Evolutionary conservation across 2,888 invertebrate genomes (phyloP), one percentile per base, ranked within the genome.

Genomic region (Vandiemenella viatica): DNA sequence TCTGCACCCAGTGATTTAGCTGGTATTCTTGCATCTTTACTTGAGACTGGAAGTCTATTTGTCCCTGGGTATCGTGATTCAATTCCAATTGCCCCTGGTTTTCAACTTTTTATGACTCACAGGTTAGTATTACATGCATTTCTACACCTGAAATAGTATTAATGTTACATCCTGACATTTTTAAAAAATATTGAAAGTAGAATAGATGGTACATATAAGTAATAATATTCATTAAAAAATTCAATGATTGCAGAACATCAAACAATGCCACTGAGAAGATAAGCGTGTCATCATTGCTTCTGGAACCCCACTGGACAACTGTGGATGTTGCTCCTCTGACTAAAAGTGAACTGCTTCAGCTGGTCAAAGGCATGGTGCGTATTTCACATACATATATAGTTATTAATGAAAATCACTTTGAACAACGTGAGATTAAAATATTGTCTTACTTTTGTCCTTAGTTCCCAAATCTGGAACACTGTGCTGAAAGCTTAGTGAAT

Each of bases 1-100:
- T 80, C 82, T 52, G 96, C 95, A 2, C 87, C 91, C 1, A 77
- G 87, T 61, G 98, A 98, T 65, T 90, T 97, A 0, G 81, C 89
- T 1, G 87, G 93, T 0, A 78, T 92, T 13, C 66, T 97, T 10
- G 79, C 85, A 55, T 85, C 87, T 42, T 71, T 97, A 4, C 67
- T 95, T 37, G 92, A 96, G 67, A 82, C 85, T 48, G 77, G 81
- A 51, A 77, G 77, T 17, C 71, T 95, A 1, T 79, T 82, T 48
- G 83, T 96, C 4, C 92, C 93, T 4, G 93, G 93, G 0, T 91
- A 88, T 64, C 79, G 89, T 43, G 88, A 90, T 63, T 76, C 77
- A 20, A 74, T 93, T 43, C 76, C 77, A 50, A 80, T 89, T 37
- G 76, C 83, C 46, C 82, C 87, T 17, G 87, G 87, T 1, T 97